Percentiles rank a stretch among this genome's conserved stretches.
phyloP scores from a whole-genome alignment of 2,797 vertebrate species.

The Myotis daubentonii region DNA sequence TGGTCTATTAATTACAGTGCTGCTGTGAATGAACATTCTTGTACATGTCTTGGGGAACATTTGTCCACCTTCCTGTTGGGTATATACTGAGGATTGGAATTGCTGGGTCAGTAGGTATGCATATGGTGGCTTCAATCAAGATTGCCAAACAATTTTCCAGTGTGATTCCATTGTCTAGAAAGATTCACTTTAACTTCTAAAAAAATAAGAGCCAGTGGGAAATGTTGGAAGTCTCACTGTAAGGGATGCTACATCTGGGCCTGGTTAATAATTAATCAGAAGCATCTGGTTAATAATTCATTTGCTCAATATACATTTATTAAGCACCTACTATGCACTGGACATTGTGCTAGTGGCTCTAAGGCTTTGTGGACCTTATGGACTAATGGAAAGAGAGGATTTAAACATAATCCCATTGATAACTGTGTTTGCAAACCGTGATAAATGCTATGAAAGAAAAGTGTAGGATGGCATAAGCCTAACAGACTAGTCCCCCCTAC shows the following conservation, averaged over 20 bases:
- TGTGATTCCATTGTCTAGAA: not conserved
- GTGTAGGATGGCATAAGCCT: not conserved
- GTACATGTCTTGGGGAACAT: not conserved
- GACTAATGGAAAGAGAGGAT: not conserved
- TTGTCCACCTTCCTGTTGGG: not conserved
- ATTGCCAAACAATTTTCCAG: not conserved
- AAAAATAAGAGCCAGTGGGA: not conserved
- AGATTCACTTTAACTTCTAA: slow-evolving; percentile 1
- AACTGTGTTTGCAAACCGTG: slow-evolving; percentile 41
- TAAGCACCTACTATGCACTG: not conserved
- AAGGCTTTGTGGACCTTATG: not conserved
- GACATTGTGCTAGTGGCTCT: not conserved
- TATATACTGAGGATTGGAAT: not conserved
- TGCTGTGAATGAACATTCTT: not conserved
- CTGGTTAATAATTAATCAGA: too few species aligned
- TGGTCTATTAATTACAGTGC: not conserved
- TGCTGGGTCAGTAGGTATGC: not conserved
- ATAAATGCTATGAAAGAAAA: not conserved
- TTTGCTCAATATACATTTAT: not conserved
- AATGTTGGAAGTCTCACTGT: not conserved
- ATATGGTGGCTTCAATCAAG: not conserved
- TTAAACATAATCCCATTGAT: not conserved
- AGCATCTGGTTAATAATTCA: not conserved
- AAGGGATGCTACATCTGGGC: not conserved
- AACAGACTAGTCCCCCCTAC: not conserved